Base-by-base conservation (phyloP, 2,113 vertebrate genomes). In the Macrotus californicus region DNA sequence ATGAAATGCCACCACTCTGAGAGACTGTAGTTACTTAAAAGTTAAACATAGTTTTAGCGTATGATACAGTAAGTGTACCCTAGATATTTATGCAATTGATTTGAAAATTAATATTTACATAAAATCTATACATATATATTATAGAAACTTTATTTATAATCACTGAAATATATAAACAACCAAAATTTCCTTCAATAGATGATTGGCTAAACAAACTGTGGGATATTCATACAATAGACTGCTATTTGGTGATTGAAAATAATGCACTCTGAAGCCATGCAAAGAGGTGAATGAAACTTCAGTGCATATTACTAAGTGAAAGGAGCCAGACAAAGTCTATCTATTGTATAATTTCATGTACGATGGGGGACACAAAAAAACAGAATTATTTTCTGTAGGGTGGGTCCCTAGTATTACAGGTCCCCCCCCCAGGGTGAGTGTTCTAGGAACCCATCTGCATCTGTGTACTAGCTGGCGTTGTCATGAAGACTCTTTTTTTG, bases 41-140 rank as follows among this genome's bases (percentile, higher is more conserved):
- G 29, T 34, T 75, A 87, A 92, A 56, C 31, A 91, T 46, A 66
- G 76, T 56, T 64, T 92, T 39, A 79, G 50, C 4, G 12, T 50
- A n/a, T 19, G 64, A 92, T 80, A 34, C 36, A 92, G 36, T 29
- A 59, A 70, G 80, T 87, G 13, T 75, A n/a, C 2, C 52, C 70
- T 92, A 90, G 9, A 11, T 92, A 92, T 70, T 95, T 81, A 70
- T n/a, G 26, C 16, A 90, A 90, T 54, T 64, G 75, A 84, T 61
- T 70, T 94, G 64, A 94, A 96, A 92, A 87, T 50, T 87, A 79
- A 73, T 80, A 54, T 73, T 43, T 69, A 87, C 64, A 83, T 14
- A 19, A 93, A 82, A 87, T 13, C 46, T 89, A n/a, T 66, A 34
- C 22, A 21, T 89, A 75, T 91, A 43, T 93, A 89, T 93, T 89